These are phyloP conservation scores for Melikaiella ostensackeni DNA, from an alignment of 2,888 invertebrate species.

Conservation along the genomic window DNA sequence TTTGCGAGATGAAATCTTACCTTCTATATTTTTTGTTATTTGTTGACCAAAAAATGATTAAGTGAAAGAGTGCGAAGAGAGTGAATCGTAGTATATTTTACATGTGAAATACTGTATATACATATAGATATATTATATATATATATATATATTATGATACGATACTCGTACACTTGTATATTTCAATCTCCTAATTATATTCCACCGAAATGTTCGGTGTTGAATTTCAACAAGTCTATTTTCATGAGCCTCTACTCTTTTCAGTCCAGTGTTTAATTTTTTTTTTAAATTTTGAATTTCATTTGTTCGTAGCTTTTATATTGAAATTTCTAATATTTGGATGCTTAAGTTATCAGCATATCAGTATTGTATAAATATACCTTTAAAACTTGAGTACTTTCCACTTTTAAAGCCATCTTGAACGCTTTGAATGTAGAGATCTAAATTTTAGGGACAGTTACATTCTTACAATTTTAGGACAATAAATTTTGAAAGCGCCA, in stretches of 20 bases:
- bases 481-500: too few relatives aligned
- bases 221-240: slow-evolving; percentile 14
- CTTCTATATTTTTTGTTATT: slow-evolving; percentile 57
- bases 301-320: background rate
- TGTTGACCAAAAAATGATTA: slow-evolving; percentile 55
- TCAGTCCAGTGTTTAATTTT: background rate
- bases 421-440: too few relatives aligned
- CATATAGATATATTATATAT: slow-evolving; percentile 60
- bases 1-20: slow-evolving; percentile 57
- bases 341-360: too few relatives aligned
- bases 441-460: too few relatives aligned
- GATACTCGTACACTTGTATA: slow-evolving; percentile 70
- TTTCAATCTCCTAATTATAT: slow-evolving; percentile 70
- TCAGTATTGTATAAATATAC: too few relatives aligned
- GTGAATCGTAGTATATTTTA: slow-evolving; percentile 49
- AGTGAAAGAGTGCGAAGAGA: slow-evolving; percentile 47
- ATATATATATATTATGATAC: slow-evolving; percentile 61
- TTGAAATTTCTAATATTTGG: background rate
- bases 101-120: slow-evolving; percentile 43
- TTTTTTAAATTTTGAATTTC: background rate
- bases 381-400: too few relatives aligned
- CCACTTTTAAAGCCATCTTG: too few relatives aligned
- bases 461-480: too few relatives aligned
- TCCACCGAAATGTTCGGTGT: slow-evolving; percentile 49
- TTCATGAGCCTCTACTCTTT: background rate